A percentile compares a stretch with the other conserved stretches of the same genome.
Evolutionary conservation across 1,140 invertebrate genomes (phyloP).

Genomic region (Drosophila sechellia): DNA sequence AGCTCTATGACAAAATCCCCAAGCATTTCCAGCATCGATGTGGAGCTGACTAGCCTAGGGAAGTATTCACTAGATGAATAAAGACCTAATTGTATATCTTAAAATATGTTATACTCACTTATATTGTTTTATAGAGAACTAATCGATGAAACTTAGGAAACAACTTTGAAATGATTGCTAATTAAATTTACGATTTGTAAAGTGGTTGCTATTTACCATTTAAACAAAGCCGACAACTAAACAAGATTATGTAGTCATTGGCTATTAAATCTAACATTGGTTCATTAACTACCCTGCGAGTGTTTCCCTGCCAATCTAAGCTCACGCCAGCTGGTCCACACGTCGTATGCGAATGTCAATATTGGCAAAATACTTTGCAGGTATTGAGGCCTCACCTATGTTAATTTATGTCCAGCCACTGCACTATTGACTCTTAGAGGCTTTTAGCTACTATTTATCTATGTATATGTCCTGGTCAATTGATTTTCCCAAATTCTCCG

Average conservation of each 20-base stretch:
- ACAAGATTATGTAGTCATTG: not conserved
- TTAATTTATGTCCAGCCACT: conserved; percentile 16
- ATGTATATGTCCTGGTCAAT: conserved; percentile 44
- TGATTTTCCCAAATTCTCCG: conserved; percentile 32
- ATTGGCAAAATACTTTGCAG: conserved; percentile 29
- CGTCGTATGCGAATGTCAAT: conserved; percentile 48
- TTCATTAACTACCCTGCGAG: conserved; percentile 1
- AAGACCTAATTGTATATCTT: not conserved
- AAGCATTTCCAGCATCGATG: not conserved
- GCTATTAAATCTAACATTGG: conserved; percentile 5
- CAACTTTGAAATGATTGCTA: too few relatives aligned
- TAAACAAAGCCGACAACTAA: not conserved
- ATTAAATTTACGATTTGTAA: too few relatives aligned
- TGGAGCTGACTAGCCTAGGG: not conserved
- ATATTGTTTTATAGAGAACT: not conserved
- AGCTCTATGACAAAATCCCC: not conserved
- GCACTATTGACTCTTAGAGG: conserved; percentile 44
- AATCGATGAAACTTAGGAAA: not conserved
- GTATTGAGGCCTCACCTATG: conserved; percentile 30
- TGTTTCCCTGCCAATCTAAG: not conserved
- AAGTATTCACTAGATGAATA: not conserved
- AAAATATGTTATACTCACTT: not conserved
- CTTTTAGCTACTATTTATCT: conserved; percentile 50
- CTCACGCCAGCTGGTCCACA: conserved; percentile 21
- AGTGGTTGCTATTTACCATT: not conserved